A percentile compares a stretch with the other conserved stretches of the same genome.
Evolutionary conservation across 2,113 vertebrate species (phyloP).

Genomic region (Ammospiza nelsoni): DNA sequence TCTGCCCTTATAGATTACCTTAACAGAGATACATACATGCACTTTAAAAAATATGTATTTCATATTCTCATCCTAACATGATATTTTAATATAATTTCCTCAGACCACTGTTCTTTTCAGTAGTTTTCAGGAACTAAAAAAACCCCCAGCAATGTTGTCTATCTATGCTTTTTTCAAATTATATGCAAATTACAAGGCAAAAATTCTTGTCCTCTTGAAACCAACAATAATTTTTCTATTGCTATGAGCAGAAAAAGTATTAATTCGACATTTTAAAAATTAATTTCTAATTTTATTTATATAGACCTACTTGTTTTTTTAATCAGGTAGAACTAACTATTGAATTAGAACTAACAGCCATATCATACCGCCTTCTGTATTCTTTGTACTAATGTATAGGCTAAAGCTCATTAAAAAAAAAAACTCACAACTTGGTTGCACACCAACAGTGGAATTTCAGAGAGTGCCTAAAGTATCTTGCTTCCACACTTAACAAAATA

Average conservation of each 20-base stretch:
- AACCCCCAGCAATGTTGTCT: accelerated
- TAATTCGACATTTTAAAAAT: accelerated
- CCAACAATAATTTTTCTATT: neutral
- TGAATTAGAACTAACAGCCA: neutral
- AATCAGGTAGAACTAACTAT: neutral
- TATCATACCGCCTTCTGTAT: neutral
- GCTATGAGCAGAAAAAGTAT: neutral
- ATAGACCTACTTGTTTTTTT: neutral
- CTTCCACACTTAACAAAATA: neutral
- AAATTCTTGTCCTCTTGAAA: neutral
- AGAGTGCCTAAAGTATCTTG: neutral
- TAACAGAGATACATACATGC: neutral
- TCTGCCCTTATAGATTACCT: neutral
- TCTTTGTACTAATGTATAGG: neutral
- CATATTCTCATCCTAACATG: neutral
- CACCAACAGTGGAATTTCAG: neutral
- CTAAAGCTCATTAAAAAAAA: neutral
- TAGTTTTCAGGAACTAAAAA: neutral
- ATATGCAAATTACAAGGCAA: neutral
- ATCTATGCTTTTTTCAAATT: neutral
- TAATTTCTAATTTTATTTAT: neutral
- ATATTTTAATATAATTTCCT: neutral
- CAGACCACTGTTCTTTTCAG: neutral
- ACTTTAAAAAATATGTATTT: neutral
- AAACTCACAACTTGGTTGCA: neutral